Evolutionary conservation across 2,888 invertebrate genomes (phyloP).

Genomic region (Drosophila neonasuta): DNA sequence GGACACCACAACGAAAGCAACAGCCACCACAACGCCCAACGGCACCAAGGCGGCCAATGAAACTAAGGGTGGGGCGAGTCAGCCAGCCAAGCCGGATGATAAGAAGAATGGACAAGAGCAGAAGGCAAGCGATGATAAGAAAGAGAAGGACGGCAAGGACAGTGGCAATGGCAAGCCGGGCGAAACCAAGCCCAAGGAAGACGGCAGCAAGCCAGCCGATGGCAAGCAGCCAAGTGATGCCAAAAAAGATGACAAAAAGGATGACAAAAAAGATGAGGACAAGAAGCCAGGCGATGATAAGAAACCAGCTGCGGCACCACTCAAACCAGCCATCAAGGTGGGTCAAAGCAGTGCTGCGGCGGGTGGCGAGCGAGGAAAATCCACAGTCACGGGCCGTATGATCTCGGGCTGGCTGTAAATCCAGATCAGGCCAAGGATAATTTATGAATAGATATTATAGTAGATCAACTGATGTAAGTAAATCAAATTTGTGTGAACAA

Average conservation of each 20-base stretch:
- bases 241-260: conserved; percentile 53
- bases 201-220: conserved; percentile 50
- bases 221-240: conserved; percentile 44
- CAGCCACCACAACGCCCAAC: conserved; percentile 58
- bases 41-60: conserved; percentile 68
- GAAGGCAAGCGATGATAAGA: conserved; percentile 49
- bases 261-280: conserved; percentile 53
- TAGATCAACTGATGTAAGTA: conserved; percentile 18
- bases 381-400: conserved; percentile 88
- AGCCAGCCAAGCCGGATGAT: conserved; percentile 61
- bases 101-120: conserved; percentile 49
- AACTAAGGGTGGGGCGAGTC: conserved; percentile 47
- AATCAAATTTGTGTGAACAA: conserved; percentile 50
- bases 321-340: conserved; percentile 79
- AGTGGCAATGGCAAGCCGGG: conserved; percentile 37
- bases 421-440: background rate
- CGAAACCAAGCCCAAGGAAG: conserved; percentile 38
- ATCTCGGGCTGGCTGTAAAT: conserved; percentile 89
- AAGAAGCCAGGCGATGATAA: conserved; percentile 62
- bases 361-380: conserved; percentile 86
- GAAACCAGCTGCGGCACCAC: conserved; percentile 72
- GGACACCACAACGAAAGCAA: conserved; percentile 72
- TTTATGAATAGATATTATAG: conserved; percentile 13
- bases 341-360: conserved; percentile 82
- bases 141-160: conserved; percentile 29